Base-by-base conservation (phyloP, 2,888 invertebrate genomes). In the Chrysotoxum bicinctum region DNA sequence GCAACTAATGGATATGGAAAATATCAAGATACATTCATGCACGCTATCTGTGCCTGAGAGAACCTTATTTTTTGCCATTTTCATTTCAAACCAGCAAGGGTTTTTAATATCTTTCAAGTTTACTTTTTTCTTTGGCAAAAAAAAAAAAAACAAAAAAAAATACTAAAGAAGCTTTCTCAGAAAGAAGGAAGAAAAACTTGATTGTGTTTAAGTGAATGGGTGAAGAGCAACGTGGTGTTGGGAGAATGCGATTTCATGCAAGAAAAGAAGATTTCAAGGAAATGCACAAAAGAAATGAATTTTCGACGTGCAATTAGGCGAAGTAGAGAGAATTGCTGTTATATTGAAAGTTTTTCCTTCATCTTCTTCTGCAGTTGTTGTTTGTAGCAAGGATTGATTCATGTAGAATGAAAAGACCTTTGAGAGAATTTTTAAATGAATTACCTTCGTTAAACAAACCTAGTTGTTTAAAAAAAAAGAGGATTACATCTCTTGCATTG, bases 201-300 rank as follows among this genome's bases (percentile, higher is more conserved):
- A 45, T 64, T 60, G 40, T 60, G 16, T 60, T 60, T 21, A 60
- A 26, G 23, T 40, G 26, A 60, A 40, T 43, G 40, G 26, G 23
- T n/a, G 9, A 9, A 2, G 8, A 43, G 43, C 8, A 40, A 60
- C 21, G 9, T n/a, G 23, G 14, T 23, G 43, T 23, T 43, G 30
- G 19, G 12, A 64, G 64, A 64, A 66, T 54, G 74, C 54, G 45
- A 35, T 54, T 37, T 52, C 43, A 62, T 78, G 64, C 37, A 73
- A 48, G 40, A 35, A 56, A 76, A 78, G n/a, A 58, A 26, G 10
- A 40, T 40, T 74, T 60, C 50, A 60, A 74, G 66, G 73, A 79
- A 80, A 74, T 74, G 45, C 64, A 68, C n/a, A 37, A 54, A 37
- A 58, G 30, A 48, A 72, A 54, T 74, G 52, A 60, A 60, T 73